Percentiles rank a stretch among this genome's conserved stretches.
These are phyloP conservation scores for Probosciger aterrimus DNA, from an alignment of 2,113 vertebrate genomes.

Conservation along the genomic window DNA sequence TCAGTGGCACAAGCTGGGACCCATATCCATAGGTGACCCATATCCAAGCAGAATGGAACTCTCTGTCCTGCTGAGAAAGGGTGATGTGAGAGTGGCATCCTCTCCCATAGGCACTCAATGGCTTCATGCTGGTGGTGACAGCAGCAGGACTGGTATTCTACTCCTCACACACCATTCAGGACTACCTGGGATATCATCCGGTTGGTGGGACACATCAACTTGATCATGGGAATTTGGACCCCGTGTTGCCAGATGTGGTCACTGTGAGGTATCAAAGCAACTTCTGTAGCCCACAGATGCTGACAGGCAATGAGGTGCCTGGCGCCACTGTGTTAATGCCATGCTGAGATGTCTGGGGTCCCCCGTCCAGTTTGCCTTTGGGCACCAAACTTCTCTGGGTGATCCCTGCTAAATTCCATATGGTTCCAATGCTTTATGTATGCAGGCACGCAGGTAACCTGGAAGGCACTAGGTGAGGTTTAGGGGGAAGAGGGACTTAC, in stretches of 20 bases:
- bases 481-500: background rate
- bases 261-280: background rate
- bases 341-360: background rate
- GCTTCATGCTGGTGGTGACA: constrained; percentile 77
- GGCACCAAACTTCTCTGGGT: background rate
- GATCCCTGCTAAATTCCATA: background rate
- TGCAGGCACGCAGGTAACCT: background rate
- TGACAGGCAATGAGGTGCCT: background rate
- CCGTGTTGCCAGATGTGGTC: fast-evolving
- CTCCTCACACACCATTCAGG: constrained; percentile 78
- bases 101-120: constrained; percentile 71
- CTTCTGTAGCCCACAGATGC: background rate
- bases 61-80: background rate
- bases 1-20: background rate
- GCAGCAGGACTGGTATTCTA: constrained; percentile 77
- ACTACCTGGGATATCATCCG: constrained; percentile 82
- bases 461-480: background rate
- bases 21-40: too few relatives aligned
- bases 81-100: fast-evolving
- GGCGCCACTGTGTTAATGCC: background rate
- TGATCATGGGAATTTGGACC: background rate
- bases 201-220: constrained; percentile 27
- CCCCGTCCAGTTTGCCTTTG: background rate
- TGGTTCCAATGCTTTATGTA: background rate
- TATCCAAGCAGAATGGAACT: background rate